Conservation (phyloP, 2,797 vertebrate species). For the Echiichthys vipera region DNA sequence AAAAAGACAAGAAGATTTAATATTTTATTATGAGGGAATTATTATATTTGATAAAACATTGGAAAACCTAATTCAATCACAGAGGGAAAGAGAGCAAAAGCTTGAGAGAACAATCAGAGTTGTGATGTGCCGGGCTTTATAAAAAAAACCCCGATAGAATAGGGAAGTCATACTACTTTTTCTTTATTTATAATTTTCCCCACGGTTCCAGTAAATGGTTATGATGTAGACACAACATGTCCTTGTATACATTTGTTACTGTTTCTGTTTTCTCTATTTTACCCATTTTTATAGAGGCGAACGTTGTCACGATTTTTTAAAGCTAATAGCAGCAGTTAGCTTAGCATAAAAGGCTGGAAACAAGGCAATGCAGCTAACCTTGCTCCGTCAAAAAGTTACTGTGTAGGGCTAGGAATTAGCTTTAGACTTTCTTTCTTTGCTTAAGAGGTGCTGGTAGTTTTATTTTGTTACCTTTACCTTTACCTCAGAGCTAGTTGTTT, state of each 20-base stretch:
- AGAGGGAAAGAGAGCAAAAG: background rate
- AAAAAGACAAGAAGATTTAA: constrained; percentile 42
- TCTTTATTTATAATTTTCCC: background rate
- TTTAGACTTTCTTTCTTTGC: background rate
- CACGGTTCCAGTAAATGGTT: background rate
- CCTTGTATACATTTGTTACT: background rate
- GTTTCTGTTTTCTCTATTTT: background rate
- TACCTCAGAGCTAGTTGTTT: background rate
- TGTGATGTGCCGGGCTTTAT: background rate
- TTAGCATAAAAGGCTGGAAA: background rate
- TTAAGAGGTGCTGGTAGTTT: background rate
- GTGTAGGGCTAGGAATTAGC: background rate
- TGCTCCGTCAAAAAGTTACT: too few relatives aligned
- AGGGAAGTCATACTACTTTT: background rate
- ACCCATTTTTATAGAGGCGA: background rate
- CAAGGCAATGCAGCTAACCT: too few relatives aligned
- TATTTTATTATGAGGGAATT: constrained; percentile 37
- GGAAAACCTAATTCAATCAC: constrained; percentile 17
- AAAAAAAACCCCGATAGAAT: background rate
- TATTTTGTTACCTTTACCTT: background rate
- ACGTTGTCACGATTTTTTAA: background rate
- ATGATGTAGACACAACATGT: background rate
- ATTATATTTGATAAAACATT: constrained; percentile 19
- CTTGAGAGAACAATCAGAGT: background rate
- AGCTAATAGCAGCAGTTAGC: background rate